Conservation (phyloP, 2,888 invertebrate genomes). For the Timema cristinae region DNA sequence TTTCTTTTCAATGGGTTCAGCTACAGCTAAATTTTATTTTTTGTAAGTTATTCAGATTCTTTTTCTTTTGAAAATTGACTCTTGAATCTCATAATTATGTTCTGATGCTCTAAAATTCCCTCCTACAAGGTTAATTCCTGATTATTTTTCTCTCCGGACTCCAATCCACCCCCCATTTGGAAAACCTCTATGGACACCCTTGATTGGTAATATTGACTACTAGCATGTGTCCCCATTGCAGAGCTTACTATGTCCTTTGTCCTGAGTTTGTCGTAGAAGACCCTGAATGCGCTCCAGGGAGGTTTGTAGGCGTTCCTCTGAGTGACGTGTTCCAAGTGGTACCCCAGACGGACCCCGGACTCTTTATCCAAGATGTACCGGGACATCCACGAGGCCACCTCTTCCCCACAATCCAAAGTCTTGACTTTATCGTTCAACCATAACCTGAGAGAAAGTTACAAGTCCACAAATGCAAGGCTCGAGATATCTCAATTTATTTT, state of each 20-base stretch:
- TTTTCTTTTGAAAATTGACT: too few relatives aligned
- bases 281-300: conserved; percentile 6
- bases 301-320: conserved; percentile 15
- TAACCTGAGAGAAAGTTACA: not conserved
- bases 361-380: conserved; percentile 39
- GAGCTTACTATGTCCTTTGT: conserved; percentile 40
- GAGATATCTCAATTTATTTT: not conserved
- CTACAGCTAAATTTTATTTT: too few relatives aligned
- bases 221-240: too few relatives aligned
- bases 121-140: too few relatives aligned
- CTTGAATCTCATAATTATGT: too few relatives aligned
- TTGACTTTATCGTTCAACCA: conserved; percentile 42
- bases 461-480: not conserved
- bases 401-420: conserved; percentile 69
- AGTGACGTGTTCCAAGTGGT: conserved; percentile 6
- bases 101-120: too few relatives aligned
- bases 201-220: too few relatives aligned
- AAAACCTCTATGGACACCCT: too few relatives aligned
- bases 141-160: too few relatives aligned
- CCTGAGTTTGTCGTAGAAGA: conserved; percentile 37
- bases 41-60: too few relatives aligned
- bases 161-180: too few relatives aligned
- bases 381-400: conserved; percentile 69
- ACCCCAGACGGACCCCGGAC: conserved; percentile 19
- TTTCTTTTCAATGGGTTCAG: too few relatives aligned